These are phyloP conservation scores for Ochropleura plecta DNA, from an alignment of 2,888 invertebrate species.

Conservation along the genomic window DNA sequence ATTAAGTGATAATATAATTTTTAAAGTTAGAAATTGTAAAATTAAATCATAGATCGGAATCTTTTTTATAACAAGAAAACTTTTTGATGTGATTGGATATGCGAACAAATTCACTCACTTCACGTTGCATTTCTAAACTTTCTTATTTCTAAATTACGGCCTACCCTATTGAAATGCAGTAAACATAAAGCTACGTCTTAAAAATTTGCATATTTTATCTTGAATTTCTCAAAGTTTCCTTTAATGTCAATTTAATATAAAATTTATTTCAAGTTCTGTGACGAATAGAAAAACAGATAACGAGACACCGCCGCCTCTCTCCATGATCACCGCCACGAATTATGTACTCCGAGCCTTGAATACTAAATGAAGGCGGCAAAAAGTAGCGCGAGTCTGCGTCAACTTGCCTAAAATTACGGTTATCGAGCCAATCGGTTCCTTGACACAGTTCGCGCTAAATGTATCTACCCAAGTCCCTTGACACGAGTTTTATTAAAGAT, in stretches of 20 bases:
- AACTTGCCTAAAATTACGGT: constrained; percentile 83
- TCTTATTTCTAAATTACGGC: constrained; percentile 55
- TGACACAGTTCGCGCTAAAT: constrained; percentile 71
- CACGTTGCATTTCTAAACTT: constrained; percentile 17
- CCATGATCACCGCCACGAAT: constrained; percentile 85
- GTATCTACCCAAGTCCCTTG: constrained; percentile 65
- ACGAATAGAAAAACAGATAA: constrained; percentile 84
- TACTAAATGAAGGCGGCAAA: constrained; percentile 81
- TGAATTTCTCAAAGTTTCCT: constrained; percentile 70
- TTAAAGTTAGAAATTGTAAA: not conserved
- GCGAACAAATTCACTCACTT: not conserved
- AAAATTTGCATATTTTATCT: constrained; percentile 72
- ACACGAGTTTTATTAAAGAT: constrained; percentile 74
- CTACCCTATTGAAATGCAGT: constrained; percentile 67
- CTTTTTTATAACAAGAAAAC: not conserved
- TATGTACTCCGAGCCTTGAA: constrained; percentile 84
- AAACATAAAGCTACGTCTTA: constrained; percentile 66
- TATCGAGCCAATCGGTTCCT: constrained; percentile 80
- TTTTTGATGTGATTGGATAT: not conserved
- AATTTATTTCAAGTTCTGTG: constrained; percentile 78
- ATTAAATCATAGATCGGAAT: not conserved
- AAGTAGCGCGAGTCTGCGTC: constrained; percentile 76
- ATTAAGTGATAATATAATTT: not conserved
- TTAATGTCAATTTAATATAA: constrained; percentile 79
- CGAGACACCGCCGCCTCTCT: constrained; percentile 79